A percentile compares a stretch with the other conserved stretches of the same genome.
Evolutionary conservation across 2,797 vertebrate species (phyloP).

Genomic region (Ceryle rudis): DNA sequence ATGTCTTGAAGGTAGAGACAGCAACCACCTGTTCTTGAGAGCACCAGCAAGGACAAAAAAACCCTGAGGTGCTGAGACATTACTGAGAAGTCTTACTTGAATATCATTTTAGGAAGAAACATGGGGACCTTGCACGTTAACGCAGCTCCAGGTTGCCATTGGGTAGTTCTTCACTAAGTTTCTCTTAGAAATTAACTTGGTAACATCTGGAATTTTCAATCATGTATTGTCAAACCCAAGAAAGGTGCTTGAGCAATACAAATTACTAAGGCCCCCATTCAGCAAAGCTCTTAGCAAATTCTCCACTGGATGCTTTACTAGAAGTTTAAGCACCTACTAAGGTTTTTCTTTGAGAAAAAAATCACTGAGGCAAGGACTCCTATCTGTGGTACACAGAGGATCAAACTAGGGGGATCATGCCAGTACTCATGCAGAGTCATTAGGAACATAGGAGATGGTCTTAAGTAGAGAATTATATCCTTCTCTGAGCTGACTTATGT

Average conservation of each 20-base stretch:
- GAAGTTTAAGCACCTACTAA: not conserved
- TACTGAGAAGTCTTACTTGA: not conserved
- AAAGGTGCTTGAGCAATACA: not conserved
- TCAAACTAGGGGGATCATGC: not conserved
- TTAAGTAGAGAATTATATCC: not conserved
- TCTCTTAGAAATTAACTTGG: not conserved
- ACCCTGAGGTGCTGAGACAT: not conserved
- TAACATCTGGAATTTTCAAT: not conserved
- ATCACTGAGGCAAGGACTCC: not conserved
- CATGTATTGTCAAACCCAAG: not conserved
- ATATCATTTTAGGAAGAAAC: not conserved
- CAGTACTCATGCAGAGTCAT: not conserved
- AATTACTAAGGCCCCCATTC: not conserved
- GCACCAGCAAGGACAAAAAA: not conserved
- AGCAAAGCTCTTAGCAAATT: not conserved
- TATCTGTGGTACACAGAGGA: not conserved
- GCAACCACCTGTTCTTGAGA: not conserved
- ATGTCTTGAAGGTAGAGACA: not conserved
- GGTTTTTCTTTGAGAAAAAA: not conserved
- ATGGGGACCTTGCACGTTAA: not conserved
- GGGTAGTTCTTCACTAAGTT: not conserved
- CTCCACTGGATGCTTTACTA: not conserved
- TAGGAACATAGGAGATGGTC: not conserved
- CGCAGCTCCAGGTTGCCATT: not conserved
- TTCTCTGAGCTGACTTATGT: not conserved